phyloP scores from a whole-genome alignment of 2,888 invertebrate species.

The Macrostomum cliftonense region DNA sequence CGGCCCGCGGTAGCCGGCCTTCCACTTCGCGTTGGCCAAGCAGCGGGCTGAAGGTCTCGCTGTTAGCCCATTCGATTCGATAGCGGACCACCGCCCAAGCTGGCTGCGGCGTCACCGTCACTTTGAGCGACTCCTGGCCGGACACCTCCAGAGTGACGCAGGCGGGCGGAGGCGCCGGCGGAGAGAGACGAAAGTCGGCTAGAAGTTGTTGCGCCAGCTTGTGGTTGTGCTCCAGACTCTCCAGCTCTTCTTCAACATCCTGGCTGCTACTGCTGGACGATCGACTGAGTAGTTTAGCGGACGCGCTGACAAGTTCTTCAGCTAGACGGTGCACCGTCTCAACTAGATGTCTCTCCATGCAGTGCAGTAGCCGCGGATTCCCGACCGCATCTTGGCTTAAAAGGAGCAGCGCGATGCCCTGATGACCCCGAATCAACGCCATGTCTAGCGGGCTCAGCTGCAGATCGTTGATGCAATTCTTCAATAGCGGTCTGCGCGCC shows the following conservation, averaged over 20 bases:
- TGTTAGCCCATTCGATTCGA: constrained; percentile 2
- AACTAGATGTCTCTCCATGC: too few species aligned
- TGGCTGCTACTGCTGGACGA: background rate
- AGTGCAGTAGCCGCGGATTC: background rate
- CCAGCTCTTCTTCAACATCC: background rate
- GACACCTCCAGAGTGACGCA: constrained; percentile 6
- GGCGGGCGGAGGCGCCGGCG: constrained; percentile 1
- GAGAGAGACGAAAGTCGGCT: constrained; percentile 1
- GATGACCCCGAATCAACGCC: background rate
- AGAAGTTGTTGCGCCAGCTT: constrained; percentile 1
- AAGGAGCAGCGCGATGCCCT: background rate
- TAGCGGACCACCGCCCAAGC: constrained; percentile 6
- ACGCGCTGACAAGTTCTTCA: too few species aligned
- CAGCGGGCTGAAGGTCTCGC: constrained; percentile 1
- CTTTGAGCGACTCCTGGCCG: constrained; percentile 3
- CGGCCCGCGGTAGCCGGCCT: too few species aligned
- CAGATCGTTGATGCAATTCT: constrained; percentile 4
- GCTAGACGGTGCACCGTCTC: too few species aligned
- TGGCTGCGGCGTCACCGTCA: constrained; percentile 4
- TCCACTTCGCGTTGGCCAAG: too few species aligned
- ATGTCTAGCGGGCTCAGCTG: constrained; percentile 8
- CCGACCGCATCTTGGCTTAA: background rate
- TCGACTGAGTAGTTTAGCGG: too few species aligned
- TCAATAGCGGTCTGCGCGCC: constrained; percentile 2
- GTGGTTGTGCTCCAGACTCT: constrained; percentile 2